Evolutionary conservation across 2,888 invertebrate species (phyloP).

Genomic region (Oscheius onirici): DNA sequence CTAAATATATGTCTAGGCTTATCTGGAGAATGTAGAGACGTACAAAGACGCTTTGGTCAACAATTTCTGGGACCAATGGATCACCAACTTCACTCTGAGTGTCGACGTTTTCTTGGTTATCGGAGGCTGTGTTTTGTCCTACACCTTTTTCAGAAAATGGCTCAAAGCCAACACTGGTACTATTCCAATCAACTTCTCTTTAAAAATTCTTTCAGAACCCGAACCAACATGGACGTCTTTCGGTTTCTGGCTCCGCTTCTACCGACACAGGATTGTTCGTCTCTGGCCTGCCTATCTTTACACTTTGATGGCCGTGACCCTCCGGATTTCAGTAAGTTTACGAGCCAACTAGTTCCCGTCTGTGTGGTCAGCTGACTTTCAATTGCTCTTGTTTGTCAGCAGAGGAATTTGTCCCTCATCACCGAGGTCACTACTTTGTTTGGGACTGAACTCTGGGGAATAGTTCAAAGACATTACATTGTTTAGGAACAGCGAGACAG

Average conservation of each 20-base stretch:
- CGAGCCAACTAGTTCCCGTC: constrained; percentile 6
- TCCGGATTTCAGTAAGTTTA: constrained; percentile 53
- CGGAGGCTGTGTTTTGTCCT: constrained; percentile 67
- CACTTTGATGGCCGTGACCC: constrained; percentile 67
- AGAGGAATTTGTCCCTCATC: no score
- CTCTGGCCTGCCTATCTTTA: constrained; percentile 71
- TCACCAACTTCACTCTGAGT: constrained; percentile 71
- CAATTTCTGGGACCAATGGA: constrained; percentile 69
- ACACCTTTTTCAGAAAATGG: constrained; percentile 70
- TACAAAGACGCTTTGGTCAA: constrained; percentile 67
- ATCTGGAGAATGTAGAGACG: constrained; percentile 68
- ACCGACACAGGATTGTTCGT: constrained; percentile 69
- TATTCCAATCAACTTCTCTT: neutral
- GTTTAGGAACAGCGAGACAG: neutral
- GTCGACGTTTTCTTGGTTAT: constrained; percentile 68
- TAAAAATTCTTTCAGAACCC: constrained; percentile 49
- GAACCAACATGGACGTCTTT: constrained; percentile 69
- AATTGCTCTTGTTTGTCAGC: no score
- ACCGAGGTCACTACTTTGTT: no score
- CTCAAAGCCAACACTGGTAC: constrained; percentile 67
- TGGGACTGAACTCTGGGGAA: no score
- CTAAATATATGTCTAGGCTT: constrained; percentile 49
- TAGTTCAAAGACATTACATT: neutral
- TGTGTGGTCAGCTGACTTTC: constrained; percentile 4
- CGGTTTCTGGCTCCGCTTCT: constrained; percentile 70